A percentile compares a stretch with the other conserved stretches of the same genome.
These are phyloP conservation scores for Motacilla tschutschensis DNA, from an alignment of 2,113 vertebrate genomes.

Conservation along the genomic window DNA sequence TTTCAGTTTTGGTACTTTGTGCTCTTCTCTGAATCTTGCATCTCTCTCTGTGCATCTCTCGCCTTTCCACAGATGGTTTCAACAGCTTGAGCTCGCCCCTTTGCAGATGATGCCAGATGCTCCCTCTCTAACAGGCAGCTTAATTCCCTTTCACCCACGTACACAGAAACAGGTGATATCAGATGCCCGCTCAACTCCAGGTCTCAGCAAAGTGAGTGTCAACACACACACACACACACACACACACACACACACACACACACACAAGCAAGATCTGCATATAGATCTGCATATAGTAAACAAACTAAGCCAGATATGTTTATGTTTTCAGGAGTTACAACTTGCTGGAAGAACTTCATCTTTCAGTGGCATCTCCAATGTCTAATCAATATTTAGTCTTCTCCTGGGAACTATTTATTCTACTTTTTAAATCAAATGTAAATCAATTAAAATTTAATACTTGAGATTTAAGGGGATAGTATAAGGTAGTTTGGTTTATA, in stretches of 20 bases:
- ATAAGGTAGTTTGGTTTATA: neutral
- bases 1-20: neutral
- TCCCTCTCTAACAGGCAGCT: neutral
- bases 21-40: neutral
- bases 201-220: neutral
- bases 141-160: neutral
- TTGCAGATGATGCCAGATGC: constrained; percentile 47
- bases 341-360: neutral
- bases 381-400: neutral
- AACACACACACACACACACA: neutral
- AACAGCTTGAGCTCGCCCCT: constrained; percentile 28
- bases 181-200: neutral
- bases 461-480: neutral
- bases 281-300: neutral
- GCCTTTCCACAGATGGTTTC: constrained; percentile 18
- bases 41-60: neutral
- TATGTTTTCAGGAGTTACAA: neutral
- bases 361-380: neutral
- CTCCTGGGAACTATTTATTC: neutral
- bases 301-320: neutral
- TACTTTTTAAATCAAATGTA: neutral
- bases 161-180: neutral
- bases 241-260: too few relatives aligned
- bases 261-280: neutral
- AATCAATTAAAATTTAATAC: neutral